These are phyloP conservation scores for Mustela lutreola DNA, from an alignment of 2,113 vertebrate genomes.

Conservation along the genomic window DNA sequence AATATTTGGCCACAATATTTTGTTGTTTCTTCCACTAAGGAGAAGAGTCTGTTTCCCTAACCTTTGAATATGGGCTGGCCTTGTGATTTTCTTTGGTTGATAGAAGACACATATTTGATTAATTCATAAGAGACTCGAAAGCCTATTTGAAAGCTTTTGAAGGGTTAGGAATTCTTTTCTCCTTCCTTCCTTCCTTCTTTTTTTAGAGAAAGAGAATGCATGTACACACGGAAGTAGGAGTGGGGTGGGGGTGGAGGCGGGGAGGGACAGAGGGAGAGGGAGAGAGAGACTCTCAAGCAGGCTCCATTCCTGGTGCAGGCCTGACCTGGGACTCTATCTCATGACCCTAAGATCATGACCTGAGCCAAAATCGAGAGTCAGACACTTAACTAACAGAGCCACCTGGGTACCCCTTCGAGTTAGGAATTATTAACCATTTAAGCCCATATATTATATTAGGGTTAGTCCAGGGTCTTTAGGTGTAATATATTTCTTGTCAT, in stretches of 20 bases:
- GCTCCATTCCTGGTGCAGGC: not conserved
- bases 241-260: not conserved
- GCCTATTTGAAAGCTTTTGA: not conserved
- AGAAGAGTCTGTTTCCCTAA: not conserved
- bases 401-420: not conserved
- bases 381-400: not conserved
- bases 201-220: not conserved
- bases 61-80: not conserved
- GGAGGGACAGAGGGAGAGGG: not conserved
- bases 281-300: not conserved
- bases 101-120: not conserved
- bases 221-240: not conserved
- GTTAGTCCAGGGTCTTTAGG: not conserved
- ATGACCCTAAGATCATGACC: not conserved
- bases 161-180: not conserved
- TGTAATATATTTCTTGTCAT: not conserved
- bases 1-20: not conserved
- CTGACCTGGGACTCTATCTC: not conserved
- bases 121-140: not conserved
- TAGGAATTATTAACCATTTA: not conserved
- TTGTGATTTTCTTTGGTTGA: not conserved
- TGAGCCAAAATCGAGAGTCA: not conserved
- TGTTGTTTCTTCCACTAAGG: not conserved
- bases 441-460: not conserved
- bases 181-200: not conserved